These are phyloP conservation scores for Tribolium castaneum DNA, from an alignment of 1,140 invertebrate species.

Conservation along the genomic window DNA sequence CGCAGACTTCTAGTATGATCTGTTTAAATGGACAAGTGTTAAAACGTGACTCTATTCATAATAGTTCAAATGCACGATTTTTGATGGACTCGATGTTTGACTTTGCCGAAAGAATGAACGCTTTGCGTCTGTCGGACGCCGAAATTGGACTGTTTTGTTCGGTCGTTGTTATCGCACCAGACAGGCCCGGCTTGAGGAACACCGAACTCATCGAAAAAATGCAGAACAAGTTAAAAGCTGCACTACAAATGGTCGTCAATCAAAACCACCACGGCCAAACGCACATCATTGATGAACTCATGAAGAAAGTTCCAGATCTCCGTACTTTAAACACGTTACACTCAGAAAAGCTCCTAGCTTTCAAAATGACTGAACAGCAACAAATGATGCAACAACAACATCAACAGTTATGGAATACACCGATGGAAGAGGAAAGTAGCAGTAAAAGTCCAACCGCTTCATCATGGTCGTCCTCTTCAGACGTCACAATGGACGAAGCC, in stretches of 20 bases:
- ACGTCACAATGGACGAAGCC: conserved; percentile 78
- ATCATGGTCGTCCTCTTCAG: conserved; percentile 77
- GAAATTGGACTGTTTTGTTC: conserved; percentile 96
- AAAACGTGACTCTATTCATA: conserved; percentile 89
- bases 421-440: conserved; percentile 72
- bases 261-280: conserved; percentile 86
- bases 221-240: conserved; percentile 87
- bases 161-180: conserved; percentile 93
- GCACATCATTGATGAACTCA: conserved; percentile 84
- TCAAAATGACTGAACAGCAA: conserved; percentile 90
- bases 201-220: conserved; percentile 92
- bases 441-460: conserved; percentile 70
- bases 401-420: conserved; percentile 68
- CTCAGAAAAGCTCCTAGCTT: conserved; percentile 94
- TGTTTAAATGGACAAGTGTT: conserved; percentile 93
- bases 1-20: conserved; percentile 89
- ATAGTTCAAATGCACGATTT: conserved; percentile 91
- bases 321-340: conserved; percentile 95
- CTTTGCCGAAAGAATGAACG: conserved; percentile 94
- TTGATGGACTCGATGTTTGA: conserved; percentile 98
- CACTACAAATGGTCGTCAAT: conserved; percentile 87
- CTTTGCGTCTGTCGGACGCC: conserved; percentile 88
- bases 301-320: conserved; percentile 95
- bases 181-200: conserved; percentile 92
- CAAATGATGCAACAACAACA: conserved; percentile 77